phyloP scores from a whole-genome alignment of 2,113 vertebrate species.

The Poicephalus gulielmi region DNA sequence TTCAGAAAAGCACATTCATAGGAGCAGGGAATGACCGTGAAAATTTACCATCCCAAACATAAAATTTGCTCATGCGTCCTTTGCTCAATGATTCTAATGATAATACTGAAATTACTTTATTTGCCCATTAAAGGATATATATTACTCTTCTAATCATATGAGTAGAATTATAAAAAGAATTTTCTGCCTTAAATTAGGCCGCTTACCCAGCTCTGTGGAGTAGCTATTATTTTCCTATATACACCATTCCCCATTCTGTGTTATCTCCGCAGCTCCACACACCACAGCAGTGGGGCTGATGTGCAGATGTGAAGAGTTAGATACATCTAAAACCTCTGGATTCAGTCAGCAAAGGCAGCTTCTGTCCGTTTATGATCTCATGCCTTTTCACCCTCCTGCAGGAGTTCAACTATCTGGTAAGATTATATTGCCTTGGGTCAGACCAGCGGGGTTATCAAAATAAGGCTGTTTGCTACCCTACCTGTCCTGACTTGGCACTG shows the following conservation, averaged over 20 bases:
- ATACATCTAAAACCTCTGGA: neutral
- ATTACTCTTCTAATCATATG: neutral
- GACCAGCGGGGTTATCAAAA: neutral
- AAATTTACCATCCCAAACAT: neutral
- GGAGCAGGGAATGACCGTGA: neutral
- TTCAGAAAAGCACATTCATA: neutral
- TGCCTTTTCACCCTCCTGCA: neutral
- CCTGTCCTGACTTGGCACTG: fast-evolving
- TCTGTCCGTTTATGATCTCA: neutral
- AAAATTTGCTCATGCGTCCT: neutral
- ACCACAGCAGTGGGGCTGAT: neutral
- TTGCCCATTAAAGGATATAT: neutral
- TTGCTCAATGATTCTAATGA: neutral
- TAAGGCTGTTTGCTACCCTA: neutral
- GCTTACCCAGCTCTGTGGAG: neutral
- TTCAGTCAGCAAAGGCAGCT: neutral
- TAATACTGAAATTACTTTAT: neutral
- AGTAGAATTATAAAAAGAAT: neutral
- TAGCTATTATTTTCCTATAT: neutral
- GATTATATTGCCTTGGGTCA: neutral
- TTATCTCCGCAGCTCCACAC: neutral
- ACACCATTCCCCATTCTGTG: fast-evolving
- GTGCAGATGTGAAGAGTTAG: neutral
- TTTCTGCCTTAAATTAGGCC: neutral
- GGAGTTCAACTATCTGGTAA: neutral